phyloP scores from a whole-genome alignment of 2,113 vertebrate genomes.

The Mastomys coucha region DNA sequence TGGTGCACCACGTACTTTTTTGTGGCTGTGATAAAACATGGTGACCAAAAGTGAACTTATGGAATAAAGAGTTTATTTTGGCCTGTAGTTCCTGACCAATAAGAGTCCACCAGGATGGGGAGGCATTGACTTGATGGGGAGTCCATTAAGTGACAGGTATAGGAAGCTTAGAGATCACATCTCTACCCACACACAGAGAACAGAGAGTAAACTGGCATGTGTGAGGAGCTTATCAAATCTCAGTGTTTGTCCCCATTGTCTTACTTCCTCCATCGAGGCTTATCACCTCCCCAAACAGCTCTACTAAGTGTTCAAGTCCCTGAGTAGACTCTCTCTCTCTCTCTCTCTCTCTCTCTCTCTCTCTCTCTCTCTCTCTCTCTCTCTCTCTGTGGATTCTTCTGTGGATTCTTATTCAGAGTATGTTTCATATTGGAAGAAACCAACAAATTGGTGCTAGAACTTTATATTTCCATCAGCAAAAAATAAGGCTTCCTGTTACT shows the following conservation, averaged over 20 bases:
- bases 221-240: neutral
- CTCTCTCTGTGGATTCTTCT: no score
- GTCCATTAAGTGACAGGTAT: neutral
- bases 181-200: neutral
- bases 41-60: neutral
- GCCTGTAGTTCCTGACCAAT: neutral
- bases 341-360: no score
- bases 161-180: neutral
- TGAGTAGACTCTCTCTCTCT: neutral
- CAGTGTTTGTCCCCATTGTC: no score
- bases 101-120: neutral
- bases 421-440: neutral
- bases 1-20: neutral
- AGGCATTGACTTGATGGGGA: neutral
- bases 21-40: no score
- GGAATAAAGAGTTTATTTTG: neutral
- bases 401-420: neutral
- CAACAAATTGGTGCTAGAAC: neutral
- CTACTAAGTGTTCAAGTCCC: neutral
- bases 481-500: neutral
- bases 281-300: neutral
- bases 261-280: neutral
- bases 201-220: neutral
- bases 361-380: no score
- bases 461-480: neutral